Evolutionary conservation across 2,113 vertebrate species (phyloP).

Genomic region (Triplophysa rosa): DNA sequence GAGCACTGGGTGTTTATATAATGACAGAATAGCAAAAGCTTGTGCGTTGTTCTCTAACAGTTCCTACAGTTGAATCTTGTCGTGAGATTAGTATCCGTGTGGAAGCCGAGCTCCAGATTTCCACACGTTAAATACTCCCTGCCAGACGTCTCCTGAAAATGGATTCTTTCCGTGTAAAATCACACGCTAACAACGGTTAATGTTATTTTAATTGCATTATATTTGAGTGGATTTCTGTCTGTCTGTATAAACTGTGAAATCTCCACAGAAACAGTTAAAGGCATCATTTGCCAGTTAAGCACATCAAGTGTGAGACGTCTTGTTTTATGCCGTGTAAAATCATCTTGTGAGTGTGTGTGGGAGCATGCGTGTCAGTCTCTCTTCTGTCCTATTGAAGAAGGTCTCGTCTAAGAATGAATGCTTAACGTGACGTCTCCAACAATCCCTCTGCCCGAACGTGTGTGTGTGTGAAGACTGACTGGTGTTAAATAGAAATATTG

Average conservation of each 20-base stretch:
- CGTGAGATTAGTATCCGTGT: conserved; percentile 8
- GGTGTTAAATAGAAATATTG: conserved; percentile 80
- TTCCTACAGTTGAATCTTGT: conserved; percentile 17
- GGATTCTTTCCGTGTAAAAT: neutral
- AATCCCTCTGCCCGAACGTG: conserved; percentile 42
- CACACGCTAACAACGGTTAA: neutral
- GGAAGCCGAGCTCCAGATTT: neutral
- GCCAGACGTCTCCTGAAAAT: neutral
- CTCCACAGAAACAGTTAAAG: conserved; percentile 37
- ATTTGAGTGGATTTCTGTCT: neutral
- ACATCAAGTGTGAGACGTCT: conserved; percentile 33
- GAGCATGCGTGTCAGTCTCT: conserved; percentile 14
- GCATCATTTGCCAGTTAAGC: conserved; percentile 52
- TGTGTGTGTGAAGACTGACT: conserved; percentile 60
- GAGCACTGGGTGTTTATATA: conserved; percentile 55
- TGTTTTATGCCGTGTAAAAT: conserved; percentile 49
- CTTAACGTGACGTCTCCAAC: conserved; percentile 46
- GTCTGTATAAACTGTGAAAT: conserved; percentile 32
- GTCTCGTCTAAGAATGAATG: conserved; percentile 40
- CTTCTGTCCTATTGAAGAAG: conserved; percentile 29
- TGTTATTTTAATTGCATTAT: conserved; percentile 1
- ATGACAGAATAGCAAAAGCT: conserved; percentile 57
- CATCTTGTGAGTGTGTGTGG: conserved; percentile 35
- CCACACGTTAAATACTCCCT: neutral
- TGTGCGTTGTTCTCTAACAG: conserved; percentile 18